Evolutionary conservation across 2,888 invertebrate species (phyloP), one percentile per base, ranked within the genome.

Genomic region (Phengaris alcon): DNA sequence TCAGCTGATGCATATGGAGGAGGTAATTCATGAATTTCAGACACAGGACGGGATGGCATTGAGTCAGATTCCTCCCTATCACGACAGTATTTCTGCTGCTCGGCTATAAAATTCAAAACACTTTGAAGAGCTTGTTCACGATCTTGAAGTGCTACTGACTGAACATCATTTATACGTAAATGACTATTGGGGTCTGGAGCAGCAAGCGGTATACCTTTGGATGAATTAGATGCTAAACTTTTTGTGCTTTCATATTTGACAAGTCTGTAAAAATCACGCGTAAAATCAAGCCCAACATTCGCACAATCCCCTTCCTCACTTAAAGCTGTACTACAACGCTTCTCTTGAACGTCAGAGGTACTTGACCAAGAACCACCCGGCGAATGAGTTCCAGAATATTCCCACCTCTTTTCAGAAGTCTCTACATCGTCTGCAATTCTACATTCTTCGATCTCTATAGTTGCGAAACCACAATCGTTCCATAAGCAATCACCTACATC

Each of bases 181-280:
- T 91, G 91, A 79, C 80, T 91, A 77, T 84, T 92, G 51, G 93
- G 91, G 79, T 95, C 95, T 77, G 85, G 89, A 6, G 94, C 94
- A 10, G 95, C 95, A 3, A 64, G 64, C 64, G 64, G 64, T 68
- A 95, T 87, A 79, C 95, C 95, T 84, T 95, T 94, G 76, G 96
- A 96, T 70, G 96, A 96, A 82, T 95, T 96, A 55, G 96, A 96
- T 68, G 96, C 96, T 84, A 97, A 90, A 86, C 96, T 96, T 86
- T 96, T 96, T 78, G 96, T 96, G 88, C 96, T 97, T 85, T 96
- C 97, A 84, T 96, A 96, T 88, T 96, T 96, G 72, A 97, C 97
- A 78, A 97, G 94, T 54, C 96, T 95, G 85, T 97, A 97, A 87
- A 97, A 97, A 88, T 97, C 97, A 79, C 96, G 92, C 6, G 96